A percentile compares a stretch with the other conserved stretches of the same genome.
phyloP scores from a whole-genome alignment of 30 jellyfish, hydroid and myxozoan genomes.

The Aurelia sp. region DNA sequence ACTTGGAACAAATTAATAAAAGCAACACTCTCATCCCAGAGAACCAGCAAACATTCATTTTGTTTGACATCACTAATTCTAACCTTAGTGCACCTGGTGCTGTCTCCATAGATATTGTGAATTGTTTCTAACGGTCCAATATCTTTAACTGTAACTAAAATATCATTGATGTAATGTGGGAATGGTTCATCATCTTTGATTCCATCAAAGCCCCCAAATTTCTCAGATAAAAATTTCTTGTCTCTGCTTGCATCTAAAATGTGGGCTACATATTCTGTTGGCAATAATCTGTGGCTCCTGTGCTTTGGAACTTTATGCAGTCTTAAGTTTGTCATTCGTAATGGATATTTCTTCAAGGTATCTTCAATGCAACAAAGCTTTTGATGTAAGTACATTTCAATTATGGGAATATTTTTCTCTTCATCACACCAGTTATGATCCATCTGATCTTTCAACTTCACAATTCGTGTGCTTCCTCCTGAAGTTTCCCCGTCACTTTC shows the following conservation, averaged over 20 bases:
- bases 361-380: slow-evolving; percentile 39
- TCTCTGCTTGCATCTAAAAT: slow-evolving; percentile 15
- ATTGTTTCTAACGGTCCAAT: slow-evolving; percentile 36
- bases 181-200: slow-evolving; percentile 23
- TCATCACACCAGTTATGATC: neutral
- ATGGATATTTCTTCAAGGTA: slow-evolving; percentile 1
- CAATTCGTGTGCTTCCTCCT: slow-evolving; percentile 12
- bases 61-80: slow-evolving; percentile 6
- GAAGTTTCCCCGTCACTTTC: neutral
- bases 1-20: slow-evolving; percentile 18
- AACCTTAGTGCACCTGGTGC: neutral
- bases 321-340: slow-evolving; percentile 52
- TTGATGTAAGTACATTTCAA: slow-evolving; percentile 68
- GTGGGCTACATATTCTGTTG: slow-evolving; percentile 51
- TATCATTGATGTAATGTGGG: slow-evolving; percentile 53
- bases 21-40: slow-evolving; percentile 66
- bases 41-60: slow-evolving; percentile 9
- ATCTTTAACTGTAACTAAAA: slow-evolving; percentile 25
- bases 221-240: neutral
- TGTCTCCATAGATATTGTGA: slow-evolving; percentile 34
- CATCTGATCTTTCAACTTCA: slow-evolving; percentile 1
- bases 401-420: neutral
- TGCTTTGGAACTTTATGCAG: slow-evolving; percentile 33
- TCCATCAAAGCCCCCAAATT: slow-evolving; percentile 47
- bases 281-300: slow-evolving; percentile 26